Evolutionary conservation across 2,888 invertebrate species (phyloP), one percentile per base, ranked within the genome.

Genomic region (Drosophila greeni): DNA sequence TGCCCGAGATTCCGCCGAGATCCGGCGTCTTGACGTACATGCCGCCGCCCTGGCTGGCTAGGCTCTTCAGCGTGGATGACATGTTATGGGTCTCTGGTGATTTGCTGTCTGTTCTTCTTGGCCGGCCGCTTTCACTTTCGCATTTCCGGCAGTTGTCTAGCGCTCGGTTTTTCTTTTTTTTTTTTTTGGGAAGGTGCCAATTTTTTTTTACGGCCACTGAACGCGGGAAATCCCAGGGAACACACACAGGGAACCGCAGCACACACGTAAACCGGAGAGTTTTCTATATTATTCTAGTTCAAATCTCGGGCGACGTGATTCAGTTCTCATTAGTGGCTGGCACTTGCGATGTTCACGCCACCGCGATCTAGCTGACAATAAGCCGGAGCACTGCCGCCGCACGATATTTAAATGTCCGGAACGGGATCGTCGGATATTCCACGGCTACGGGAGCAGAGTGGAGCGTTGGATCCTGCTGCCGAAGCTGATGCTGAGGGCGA

Each of bases 181-280:
- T 7, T 29, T 18, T 31, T 20, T 8, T 77, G 70, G 85, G 84
- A 72, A 51, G 58, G 66, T 70, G 86, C 86, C 80, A 84, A 82
- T 74, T 72, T 72, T 70, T 56, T 70, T 72, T 67, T 70, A 72
- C 57, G 43, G 56, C 47, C 76, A 77, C 72, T 73, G 66, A 71
- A 65, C 74, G 83, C 84, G 88, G 87, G 87, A 87, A 87, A 88
- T 87, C 88, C 87, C 87, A 86, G 77, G 73, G 75, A 61, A 53
- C 29, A 31, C 49, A 49, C 54, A 47, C 43, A 16, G 42, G 42
- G 42, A 11, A 42, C 24, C 24, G 24, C 42, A 42, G 43, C 56
- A 66, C 47, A 61, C 54, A 70, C 43, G 52, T 5, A 43, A 73
- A 85, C 85, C 87, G 83, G 75, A 77, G 73, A 76, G 52, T 56